These are phyloP conservation scores for Zaprionus capensis DNA, from an alignment of 1,140 invertebrate genomes.

Conservation along the genomic window DNA sequence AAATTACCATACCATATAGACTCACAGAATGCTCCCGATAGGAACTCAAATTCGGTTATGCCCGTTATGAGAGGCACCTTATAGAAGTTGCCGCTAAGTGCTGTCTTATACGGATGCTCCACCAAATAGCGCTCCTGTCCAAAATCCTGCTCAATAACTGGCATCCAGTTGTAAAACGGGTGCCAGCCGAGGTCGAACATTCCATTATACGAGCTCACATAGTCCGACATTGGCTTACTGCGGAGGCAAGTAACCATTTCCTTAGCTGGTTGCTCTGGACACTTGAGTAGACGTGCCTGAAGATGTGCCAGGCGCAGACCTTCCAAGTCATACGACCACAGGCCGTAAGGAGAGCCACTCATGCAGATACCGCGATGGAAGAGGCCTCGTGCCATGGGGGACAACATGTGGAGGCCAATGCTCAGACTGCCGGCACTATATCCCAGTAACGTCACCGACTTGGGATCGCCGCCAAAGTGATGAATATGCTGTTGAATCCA, in stretches of 20 bases:
- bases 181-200: constrained; percentile 85
- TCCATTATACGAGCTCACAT: constrained; percentile 84
- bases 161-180: constrained; percentile 87
- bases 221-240: constrained; percentile 85
- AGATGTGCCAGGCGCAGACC: constrained; percentile 87
- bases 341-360: constrained; percentile 85
- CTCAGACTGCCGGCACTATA: constrained; percentile 86
- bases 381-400: constrained; percentile 85
- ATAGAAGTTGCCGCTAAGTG: constrained; percentile 86
- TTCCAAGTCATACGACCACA: constrained; percentile 71
- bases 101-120: constrained; percentile 86
- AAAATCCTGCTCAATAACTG: constrained; percentile 88
- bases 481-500: constrained; percentile 91
- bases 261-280: constrained; percentile 85
- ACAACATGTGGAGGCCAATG: constrained; percentile 85
- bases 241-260: constrained; percentile 59
- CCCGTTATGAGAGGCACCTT: constrained; percentile 89
- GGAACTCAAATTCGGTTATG: constrained; percentile 88
- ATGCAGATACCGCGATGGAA: constrained; percentile 86
- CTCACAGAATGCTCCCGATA: constrained; percentile 84
- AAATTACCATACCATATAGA: constrained; percentile 44
- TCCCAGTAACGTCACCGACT: constrained; percentile 88
- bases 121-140: constrained; percentile 88
- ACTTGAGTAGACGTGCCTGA: constrained; percentile 88
- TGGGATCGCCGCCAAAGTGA: constrained; percentile 88